Percentiles rank a stretch among this genome's conserved stretches.
phyloP scores from a whole-genome alignment of 2,113 vertebrate species.

The Pleuronectes platessa region DNA sequence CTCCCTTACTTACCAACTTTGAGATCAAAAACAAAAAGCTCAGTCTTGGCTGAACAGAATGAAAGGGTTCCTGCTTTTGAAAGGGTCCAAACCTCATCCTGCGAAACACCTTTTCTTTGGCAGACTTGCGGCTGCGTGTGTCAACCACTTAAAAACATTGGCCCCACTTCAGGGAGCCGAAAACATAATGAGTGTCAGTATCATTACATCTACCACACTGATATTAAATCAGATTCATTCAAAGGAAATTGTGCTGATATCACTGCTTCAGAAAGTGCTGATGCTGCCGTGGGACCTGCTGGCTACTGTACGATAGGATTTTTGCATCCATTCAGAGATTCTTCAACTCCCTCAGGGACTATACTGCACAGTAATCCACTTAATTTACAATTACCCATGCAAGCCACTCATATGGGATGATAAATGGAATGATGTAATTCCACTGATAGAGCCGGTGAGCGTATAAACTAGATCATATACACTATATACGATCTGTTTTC shows the following conservation, averaged over 20 bases:
- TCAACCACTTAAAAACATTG: constrained; percentile 60
- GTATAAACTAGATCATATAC: constrained; percentile 27
- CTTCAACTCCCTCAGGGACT: constrained; percentile 67
- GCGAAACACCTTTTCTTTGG: constrained; percentile 40
- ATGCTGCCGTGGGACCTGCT: constrained; percentile 62
- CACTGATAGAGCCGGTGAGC: constrained; percentile 42
- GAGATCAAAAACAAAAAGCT: constrained; percentile 30
- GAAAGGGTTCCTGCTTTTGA: constrained; percentile 1
- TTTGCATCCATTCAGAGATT: constrained; percentile 70
- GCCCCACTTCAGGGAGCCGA: constrained; percentile 51
- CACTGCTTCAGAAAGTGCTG: constrained; percentile 72
- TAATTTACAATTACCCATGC: constrained; percentile 80
- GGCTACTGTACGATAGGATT: constrained; percentile 61
- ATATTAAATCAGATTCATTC: constrained; percentile 71
- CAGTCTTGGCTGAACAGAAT: constrained; percentile 10
- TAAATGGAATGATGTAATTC: constrained; percentile 68
- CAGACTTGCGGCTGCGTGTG: constrained; percentile 48
- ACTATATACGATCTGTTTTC: constrained; percentile 10
- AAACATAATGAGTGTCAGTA: constrained; percentile 64
- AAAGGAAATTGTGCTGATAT: constrained; percentile 52
- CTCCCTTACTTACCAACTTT: constrained; percentile 46
- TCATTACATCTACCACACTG: constrained; percentile 68
- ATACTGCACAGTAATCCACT: constrained; percentile 78
- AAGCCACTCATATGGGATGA: constrained; percentile 72
- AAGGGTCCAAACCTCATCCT: neutral